Percentiles rank a stretch among this genome's conserved stretches.
phyloP scores from a whole-genome alignment of 1,140 invertebrate genomes.

The Colletes latitarsis region DNA sequence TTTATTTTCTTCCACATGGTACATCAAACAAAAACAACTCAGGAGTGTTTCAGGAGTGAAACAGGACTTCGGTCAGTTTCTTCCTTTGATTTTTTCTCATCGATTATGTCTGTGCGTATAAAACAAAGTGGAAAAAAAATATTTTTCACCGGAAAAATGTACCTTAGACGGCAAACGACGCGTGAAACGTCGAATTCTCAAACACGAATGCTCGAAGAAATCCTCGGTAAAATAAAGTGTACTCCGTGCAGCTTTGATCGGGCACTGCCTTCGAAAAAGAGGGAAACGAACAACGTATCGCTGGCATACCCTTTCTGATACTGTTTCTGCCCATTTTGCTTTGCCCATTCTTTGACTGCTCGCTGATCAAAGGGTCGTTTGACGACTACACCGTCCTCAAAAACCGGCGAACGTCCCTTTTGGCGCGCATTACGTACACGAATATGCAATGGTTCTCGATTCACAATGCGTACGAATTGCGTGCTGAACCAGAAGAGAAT shows the following conservation, averaged over 20 bases:
- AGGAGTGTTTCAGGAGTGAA: too few species aligned
- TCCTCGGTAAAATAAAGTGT: background rate
- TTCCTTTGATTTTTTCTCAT: background rate
- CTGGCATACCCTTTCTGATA: conserved; percentile 14
- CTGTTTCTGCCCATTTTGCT: background rate
- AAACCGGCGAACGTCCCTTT: conserved; percentile 29
- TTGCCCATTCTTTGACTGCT: conserved; percentile 18
- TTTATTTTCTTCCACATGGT: too few species aligned
- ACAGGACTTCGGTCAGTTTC: background rate
- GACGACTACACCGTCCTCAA: conserved; percentile 10
- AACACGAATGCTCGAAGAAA: background rate
- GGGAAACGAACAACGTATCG: conserved; percentile 15
- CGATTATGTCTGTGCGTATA: too few species aligned
- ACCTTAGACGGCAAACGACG: background rate
- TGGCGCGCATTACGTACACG: conserved; percentile 19
- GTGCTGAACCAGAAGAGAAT: background rate
- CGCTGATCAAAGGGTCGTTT: conserved; percentile 30
- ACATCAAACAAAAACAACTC: too few species aligned
- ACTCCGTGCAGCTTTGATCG: background rate
- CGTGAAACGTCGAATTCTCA: background rate
- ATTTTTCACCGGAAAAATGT: too few species aligned
- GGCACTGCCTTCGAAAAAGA: background rate
- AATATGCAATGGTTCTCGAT: conserved; percentile 34
- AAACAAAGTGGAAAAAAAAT: too few species aligned
- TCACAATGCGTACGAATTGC: conserved; percentile 32